Conservation (phyloP, 1,140 invertebrate species). For the Tetragonula clypearis region DNA sequence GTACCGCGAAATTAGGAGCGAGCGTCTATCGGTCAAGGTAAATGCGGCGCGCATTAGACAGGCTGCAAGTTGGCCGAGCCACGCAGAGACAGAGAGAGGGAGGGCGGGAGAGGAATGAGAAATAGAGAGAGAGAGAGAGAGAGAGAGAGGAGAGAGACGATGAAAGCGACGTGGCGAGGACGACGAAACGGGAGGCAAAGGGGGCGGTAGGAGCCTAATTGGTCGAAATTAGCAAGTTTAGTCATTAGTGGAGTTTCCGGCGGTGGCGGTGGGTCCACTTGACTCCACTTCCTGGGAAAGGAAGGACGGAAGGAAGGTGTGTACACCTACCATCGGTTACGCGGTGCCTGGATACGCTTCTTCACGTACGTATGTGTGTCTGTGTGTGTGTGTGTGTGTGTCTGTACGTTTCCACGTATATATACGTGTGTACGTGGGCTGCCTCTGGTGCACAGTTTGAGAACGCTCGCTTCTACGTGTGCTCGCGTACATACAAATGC, state of each 20-base stretch:
- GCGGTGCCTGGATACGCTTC: constrained; percentile 38
- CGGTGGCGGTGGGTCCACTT: constrained; percentile 75
- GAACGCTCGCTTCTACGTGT: too few relatives aligned
- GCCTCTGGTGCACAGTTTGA: background rate
- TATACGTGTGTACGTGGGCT: too few relatives aligned
- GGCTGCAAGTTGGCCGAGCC: constrained; percentile 45
- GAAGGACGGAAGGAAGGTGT: constrained; percentile 74
- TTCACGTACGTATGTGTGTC: background rate
- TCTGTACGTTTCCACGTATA: background rate
- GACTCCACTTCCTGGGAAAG: constrained; percentile 77
- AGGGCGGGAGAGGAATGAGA: background rate
- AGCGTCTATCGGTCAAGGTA: constrained; percentile 78
- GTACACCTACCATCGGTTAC: constrained; percentile 60
- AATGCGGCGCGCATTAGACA: constrained; percentile 78
- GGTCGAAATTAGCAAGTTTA: constrained; percentile 82
- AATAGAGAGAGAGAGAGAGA: background rate
- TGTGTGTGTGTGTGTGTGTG: background rate
- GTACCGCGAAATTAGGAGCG: constrained; percentile 71
- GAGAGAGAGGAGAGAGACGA: constrained; percentile 33
- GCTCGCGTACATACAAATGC: background rate
- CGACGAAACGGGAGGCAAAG: constrained; percentile 8
- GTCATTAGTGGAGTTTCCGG: constrained; percentile 81
- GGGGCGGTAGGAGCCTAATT: constrained; percentile 77
- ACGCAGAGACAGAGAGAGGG: constrained; percentile 45
- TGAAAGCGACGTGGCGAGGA: constrained; percentile 44